phyloP scores from a whole-genome alignment of 2,888 invertebrate species.

The Erpobdella octoculata region DNA sequence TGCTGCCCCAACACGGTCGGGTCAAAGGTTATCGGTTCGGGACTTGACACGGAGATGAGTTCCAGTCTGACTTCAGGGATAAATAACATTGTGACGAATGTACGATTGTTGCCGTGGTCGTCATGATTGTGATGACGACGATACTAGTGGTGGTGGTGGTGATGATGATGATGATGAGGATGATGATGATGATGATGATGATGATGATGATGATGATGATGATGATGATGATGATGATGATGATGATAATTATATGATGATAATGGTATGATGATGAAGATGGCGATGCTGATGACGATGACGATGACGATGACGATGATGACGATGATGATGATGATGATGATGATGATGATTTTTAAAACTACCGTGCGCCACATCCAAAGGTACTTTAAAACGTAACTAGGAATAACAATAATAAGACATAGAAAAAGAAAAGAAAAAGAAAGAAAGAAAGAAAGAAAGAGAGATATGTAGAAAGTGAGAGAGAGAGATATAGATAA shows the following conservation, averaged over 20 bases:
- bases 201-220: background rate
- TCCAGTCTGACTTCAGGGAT: constrained; percentile 1
- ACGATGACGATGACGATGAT: constrained; percentile 3
- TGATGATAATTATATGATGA: background rate
- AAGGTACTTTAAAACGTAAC: background rate
- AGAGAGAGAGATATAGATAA: too few relatives aligned
- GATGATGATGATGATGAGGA: constrained; percentile 7
- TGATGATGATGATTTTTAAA: background rate
- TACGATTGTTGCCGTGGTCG: too few relatives aligned
- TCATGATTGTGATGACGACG: too few relatives aligned
- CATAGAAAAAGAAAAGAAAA: background rate
- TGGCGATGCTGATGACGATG: constrained; percentile 7
- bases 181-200: constrained; percentile 3
- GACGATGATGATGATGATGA: background rate
- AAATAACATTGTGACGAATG: too few relatives aligned
- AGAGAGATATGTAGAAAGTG: too few relatives aligned
- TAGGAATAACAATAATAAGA: background rate
- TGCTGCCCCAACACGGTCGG: constrained; percentile 1
- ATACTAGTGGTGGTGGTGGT: background rate
- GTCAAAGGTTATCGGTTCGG: background rate
- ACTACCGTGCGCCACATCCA: background rate
- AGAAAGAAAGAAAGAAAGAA: too few relatives aligned
- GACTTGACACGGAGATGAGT: background rate
- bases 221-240: background rate
- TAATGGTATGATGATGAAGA: background rate